Base-by-base conservation (phyloP, 2,113 vertebrate genomes). In the Hipposideros armiger region DNA sequence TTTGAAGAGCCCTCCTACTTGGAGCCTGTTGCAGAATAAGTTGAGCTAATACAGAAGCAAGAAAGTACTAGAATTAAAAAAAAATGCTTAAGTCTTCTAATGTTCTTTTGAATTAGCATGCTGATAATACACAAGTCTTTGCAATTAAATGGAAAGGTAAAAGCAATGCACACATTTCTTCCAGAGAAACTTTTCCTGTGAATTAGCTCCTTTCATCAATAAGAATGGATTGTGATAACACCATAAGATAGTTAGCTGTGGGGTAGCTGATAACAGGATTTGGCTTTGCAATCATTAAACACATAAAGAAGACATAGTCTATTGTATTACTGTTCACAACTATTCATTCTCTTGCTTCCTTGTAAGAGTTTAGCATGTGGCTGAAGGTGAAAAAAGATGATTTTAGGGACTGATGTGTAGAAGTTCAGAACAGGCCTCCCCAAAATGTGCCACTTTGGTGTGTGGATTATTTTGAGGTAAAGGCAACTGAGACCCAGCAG, bases 81-180 rank as follows among this genome's bases (percentile, higher is more conserved):
- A 83, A 90, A 95, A 86, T 50, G 80, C 66, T 87, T 87, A 42
- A 67, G 24, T 81, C 17, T 19, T 95, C 36, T 84, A 93, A 96
- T 95, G 95, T 93, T 97, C 96, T 97, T 98, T 96, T 13, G 45
- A 98, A 98, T 97, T 95, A 97, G 94, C 92, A 90, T 94, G 77
- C 60, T 93, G 94, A 92, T 0, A 14, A 87, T 94, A 78, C 90
- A 96, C 90, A 98, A 97, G 98, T 97, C 94, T 98, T 95, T 96
- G 92, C 86, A 97, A 97, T 96, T 98, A 97, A 96, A 96, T 70
- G 52, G 82, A 80, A 93, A 90, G 91, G 93, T 94, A 98, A 32
- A 72, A 98, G 97, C 84, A 52, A 64, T 93, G 95, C 95, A 96
- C 84, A 96, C 94, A 74, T 20, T 42, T 3, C 94, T 95, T 96